A percentile compares a stretch with the other conserved stretches of the same genome.
These are phyloP conservation scores for Myotis planiceps DNA, from an alignment of 2,797 vertebrate genomes.

Conservation along the genomic window DNA sequence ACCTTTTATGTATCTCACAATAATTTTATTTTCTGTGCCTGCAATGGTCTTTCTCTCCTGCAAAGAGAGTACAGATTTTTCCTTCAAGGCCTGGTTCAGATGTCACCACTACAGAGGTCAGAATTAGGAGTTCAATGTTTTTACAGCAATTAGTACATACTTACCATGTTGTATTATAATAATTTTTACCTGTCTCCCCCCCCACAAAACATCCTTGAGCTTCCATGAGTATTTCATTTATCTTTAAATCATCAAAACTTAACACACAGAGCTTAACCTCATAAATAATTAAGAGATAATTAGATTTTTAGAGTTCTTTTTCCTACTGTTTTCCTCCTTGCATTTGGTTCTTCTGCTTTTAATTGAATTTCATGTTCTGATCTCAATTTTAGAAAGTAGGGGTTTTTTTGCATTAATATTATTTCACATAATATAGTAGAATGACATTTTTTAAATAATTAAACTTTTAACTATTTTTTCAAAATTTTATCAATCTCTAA, in stretches of 20 bases:
- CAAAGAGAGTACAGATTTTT: slow-evolving; percentile 21
- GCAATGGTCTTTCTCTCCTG: neutral
- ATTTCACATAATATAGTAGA: neutral
- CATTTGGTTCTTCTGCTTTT: slow-evolving; percentile 24
- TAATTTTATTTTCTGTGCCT: neutral
- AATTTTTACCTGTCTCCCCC: neutral
- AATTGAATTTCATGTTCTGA: slow-evolving; percentile 47
- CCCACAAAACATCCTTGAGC: neutral
- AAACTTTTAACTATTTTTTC: neutral
- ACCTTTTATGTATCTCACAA: neutral
- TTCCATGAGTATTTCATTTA: slow-evolving; percentile 8
- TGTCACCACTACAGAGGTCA: neutral
- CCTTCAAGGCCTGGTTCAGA: neutral
- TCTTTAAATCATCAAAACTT: slow-evolving; percentile 7
- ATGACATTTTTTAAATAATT: slow-evolving; percentile 24
- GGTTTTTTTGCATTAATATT: neutral
- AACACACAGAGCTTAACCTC: neutral
- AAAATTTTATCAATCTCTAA: neutral
- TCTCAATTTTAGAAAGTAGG: slow-evolving; percentile 50
- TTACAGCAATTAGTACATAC: neutral
- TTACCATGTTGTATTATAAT: neutral
- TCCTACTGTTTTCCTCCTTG: neutral
- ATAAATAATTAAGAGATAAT: neutral
- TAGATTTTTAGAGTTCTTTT: slow-evolving; percentile 11
- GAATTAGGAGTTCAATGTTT: slow-evolving; percentile 35